Evolutionary conservation across 2,888 invertebrate genomes (phyloP).

Genomic region (Platycheirus albimanus): DNA sequence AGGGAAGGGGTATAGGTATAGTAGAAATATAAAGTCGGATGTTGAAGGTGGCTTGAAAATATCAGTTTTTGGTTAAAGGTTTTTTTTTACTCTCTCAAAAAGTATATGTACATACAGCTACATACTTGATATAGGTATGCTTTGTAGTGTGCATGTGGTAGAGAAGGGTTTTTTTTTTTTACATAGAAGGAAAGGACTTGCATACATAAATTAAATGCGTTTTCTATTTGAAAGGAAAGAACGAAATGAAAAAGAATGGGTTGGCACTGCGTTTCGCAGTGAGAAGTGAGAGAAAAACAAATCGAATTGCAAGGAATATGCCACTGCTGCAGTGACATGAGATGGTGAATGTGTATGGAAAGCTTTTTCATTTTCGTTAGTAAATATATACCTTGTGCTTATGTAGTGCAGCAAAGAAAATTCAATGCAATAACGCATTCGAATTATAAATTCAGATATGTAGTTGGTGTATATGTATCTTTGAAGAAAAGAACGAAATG

Average conservation of each 20-base stretch:
- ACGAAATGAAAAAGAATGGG: conserved; percentile 27
- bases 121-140: conserved; percentile 37
- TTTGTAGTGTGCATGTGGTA: conserved; percentile 25
- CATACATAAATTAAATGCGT: conserved; percentile 58
- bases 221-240: conserved; percentile 37
- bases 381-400: conserved; percentile 5
- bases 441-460: conserved; percentile 8
- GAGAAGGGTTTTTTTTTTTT: conserved; percentile 1
- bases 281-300: conserved; percentile 35
- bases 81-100: conserved; percentile 60
- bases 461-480: too few species aligned
- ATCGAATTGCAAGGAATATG: conserved; percentile 37
- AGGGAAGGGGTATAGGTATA: conserved; percentile 6
- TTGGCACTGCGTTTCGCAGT: conserved; percentile 25
- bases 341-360: conserved; percentile 2
- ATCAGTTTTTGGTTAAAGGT: conserved; percentile 73
- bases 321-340: conserved; percentile 21
- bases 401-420: conserved; percentile 52
- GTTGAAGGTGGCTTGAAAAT: conserved; percentile 70
- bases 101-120: conserved; percentile 47
- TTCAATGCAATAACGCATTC: conserved; percentile 10
- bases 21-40: conserved; percentile 49
- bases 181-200: conserved; percentile 8
- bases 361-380: conserved; percentile 13
- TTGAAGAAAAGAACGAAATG: too few species aligned